Evolutionary conservation across 2,797 vertebrate genomes (phyloP).

Genomic region (Darevskia nairensis): DNA sequence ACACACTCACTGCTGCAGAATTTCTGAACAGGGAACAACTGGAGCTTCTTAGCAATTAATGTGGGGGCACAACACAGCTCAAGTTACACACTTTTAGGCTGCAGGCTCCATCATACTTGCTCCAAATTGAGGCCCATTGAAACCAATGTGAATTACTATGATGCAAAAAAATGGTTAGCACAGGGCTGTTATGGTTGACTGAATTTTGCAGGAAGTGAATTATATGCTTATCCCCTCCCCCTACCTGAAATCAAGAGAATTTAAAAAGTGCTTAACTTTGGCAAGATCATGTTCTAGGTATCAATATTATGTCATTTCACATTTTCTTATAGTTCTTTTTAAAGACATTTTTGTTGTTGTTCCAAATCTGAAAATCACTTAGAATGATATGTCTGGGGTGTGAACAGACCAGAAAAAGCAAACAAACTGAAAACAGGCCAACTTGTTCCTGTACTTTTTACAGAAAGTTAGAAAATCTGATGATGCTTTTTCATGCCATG

Average conservation of each 20-base stretch:
- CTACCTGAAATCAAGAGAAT: not conserved
- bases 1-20: not conserved
- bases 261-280: not conserved
- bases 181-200: not conserved
- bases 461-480: not conserved
- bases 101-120: not conserved
- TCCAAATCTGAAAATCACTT: not conserved
- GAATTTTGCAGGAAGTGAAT: not conserved
- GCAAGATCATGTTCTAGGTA: not conserved
- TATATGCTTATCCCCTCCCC: not conserved
- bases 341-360: not conserved
- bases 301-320: not conserved
- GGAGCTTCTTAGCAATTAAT: not conserved
- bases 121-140: not conserved
- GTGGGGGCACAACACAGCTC: not conserved
- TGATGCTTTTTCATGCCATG: not conserved
- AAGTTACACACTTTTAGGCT: not conserved
- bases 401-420: not conserved
- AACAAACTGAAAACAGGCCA: not conserved
- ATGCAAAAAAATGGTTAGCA: not conserved
- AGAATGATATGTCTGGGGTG: not conserved
- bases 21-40: not conserved
- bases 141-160: not conserved
- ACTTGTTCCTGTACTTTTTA: not conserved
- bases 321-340: not conserved